Evolutionary conservation across 2,888 invertebrate genomes (phyloP), one percentile per base, ranked within the genome.

Genomic region (Melanophora roralis): DNA sequence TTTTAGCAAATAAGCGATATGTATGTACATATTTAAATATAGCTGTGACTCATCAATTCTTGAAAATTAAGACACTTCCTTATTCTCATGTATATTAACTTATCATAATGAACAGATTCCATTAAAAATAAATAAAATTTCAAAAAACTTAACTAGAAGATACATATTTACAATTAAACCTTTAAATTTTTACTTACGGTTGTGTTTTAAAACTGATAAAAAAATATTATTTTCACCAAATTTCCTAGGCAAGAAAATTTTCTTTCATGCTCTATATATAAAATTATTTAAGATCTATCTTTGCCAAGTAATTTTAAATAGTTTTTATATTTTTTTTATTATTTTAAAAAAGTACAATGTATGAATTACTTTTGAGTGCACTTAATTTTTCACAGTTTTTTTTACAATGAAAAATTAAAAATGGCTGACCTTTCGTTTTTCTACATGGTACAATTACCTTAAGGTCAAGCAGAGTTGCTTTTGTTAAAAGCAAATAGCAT

Each of bases 381-480:
- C n/a, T 51, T 47, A 47, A 16, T 45, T 53, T 53, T 47, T 59
- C 32, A n/a, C n/a, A n/a, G n/a, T n/a, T n/a, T n/a, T n/a, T n/a
- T 64, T 45, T 23, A 59, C 34, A 45, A 75, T 67, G 53, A 21
- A 55, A 55, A 68, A 75, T 55, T 55, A 12, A 75, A 75, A 60
- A 75, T 75, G 75, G 75, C 68, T 47, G 55, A 36, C 45, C 19
- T n/a, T n/a, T n/a, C n/a, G n/a, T n/a, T n/a, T n/a, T n/a, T n/a
- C n/a, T n/a, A n/a, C n/a, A n/a, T n/a, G n/a, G n/a, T n/a, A n/a
- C n/a, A n/a, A n/a, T n/a, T n/a, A n/a, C n/a, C n/a, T n/a, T n/a
- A n/a, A n/a, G n/a, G n/a, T n/a, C n/a, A 59, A 23, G 21, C 71
- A 71, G 60, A 2, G 60, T 38, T 43, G 49, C 11, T 32, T n/a